These are phyloP conservation scores for Tinea pellionella DNA, from an alignment of 2,888 invertebrate genomes.

Conservation along the genomic window DNA sequence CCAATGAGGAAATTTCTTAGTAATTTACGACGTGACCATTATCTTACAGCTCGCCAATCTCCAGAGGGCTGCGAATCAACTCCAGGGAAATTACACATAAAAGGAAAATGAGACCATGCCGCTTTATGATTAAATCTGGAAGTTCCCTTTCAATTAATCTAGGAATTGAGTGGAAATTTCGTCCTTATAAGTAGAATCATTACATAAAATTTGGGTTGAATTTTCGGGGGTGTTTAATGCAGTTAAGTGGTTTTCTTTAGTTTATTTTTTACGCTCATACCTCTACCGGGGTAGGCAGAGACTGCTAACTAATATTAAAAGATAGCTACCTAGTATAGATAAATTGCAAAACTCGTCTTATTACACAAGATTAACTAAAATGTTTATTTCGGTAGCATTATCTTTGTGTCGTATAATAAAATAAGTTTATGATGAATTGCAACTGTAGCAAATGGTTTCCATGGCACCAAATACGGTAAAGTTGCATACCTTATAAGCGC, in stretches of 20 bases:
- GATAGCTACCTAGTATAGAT: too few species aligned
- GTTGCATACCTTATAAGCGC: background rate
- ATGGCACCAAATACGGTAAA: background rate
- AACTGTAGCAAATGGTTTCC: background rate
- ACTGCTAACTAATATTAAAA: too few species aligned
- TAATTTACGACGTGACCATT: slow-evolving; percentile 34
- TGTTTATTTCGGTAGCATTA: too few species aligned
- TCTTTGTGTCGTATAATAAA: too few species aligned
- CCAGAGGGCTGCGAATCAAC: slow-evolving; percentile 14
- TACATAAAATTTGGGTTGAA: background rate
- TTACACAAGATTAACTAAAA: too few species aligned
- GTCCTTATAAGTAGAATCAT: background rate
- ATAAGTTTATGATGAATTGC: too few species aligned
- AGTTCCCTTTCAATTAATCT: slow-evolving; percentile 40
- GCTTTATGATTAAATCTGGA: slow-evolving; percentile 29
- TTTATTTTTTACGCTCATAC: background rate
- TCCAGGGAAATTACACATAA: slow-evolving; percentile 47
- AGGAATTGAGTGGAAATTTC: slow-evolving; percentile 24
- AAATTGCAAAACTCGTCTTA: too few species aligned
- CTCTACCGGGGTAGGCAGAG: too few species aligned
- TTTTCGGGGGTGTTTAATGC: background rate
- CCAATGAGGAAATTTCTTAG: slow-evolving; percentile 17
- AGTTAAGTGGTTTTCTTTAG: background rate
- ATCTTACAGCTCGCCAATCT: slow-evolving; percentile 23
- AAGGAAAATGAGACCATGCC: slow-evolving; percentile 25